A percentile compares a stretch with the other conserved stretches of the same genome.
phyloP scores from a whole-genome alignment of 2,888 invertebrate species.

The Caenorhabditis sp. region DNA sequence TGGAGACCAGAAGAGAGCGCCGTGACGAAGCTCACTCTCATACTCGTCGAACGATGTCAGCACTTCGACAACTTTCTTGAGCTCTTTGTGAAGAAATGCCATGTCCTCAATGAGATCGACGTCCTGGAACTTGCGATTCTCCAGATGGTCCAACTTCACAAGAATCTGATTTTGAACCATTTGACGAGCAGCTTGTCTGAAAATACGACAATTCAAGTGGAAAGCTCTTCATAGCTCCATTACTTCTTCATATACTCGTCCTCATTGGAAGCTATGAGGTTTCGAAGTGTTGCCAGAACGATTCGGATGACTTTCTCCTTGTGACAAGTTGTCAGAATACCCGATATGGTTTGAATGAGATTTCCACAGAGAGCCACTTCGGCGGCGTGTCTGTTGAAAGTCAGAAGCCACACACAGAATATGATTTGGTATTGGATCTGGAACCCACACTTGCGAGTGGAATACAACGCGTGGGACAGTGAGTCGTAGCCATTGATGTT shows the following conservation, averaged over 20 bases:
- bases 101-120: conserved; percentile 91
- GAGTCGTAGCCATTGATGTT: conserved; percentile 59
- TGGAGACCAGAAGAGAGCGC: conserved; percentile 96
- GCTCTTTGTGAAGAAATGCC: conserved; percentile 92
- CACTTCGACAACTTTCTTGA: conserved; percentile 93
- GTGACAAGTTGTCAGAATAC: conserved; percentile 96
- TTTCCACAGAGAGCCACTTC: conserved; percentile 89
- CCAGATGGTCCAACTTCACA: conserved; percentile 91
- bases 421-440: conserved; percentile 64
- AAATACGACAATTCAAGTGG: too few species aligned
- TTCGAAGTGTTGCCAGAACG: conserved; percentile 95
- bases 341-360: conserved; percentile 95
- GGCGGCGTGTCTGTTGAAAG: conserved; percentile 94
- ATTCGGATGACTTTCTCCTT: conserved; percentile 91
- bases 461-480: conserved; percentile 48
- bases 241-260: conserved; percentile 87
- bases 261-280: conserved; percentile 96
- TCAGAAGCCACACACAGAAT: conserved; percentile 89
- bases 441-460: conserved; percentile 60
- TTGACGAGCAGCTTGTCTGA: conserved; percentile 95
- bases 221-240: too few species aligned
- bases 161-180: conserved; percentile 98
- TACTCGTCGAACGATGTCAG: conserved; percentile 98
- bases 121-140: conserved; percentile 96
- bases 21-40: conserved; percentile 81